phyloP scores from a whole-genome alignment of 53 echinoderm and acorn worm species.

The Mesocentrotus franciscanus region DNA sequence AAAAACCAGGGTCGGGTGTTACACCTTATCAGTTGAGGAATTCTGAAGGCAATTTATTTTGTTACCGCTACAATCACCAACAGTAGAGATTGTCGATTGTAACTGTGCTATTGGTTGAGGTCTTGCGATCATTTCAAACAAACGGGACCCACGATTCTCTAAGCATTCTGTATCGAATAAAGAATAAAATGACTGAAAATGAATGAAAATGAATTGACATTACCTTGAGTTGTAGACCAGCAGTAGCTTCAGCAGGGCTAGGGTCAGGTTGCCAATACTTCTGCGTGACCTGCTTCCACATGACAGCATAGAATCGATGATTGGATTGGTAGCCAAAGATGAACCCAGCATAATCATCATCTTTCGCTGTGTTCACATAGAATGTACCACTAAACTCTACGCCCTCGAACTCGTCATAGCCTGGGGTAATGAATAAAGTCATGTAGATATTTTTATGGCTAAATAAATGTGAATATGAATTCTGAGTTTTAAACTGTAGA shows the following conservation, averaged over 20 bases:
- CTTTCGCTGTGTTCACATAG: constrained; percentile 94
- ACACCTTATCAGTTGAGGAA: too few species aligned
- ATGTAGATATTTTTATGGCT: not conserved
- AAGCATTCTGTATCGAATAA: not conserved
- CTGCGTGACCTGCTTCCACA: constrained; percentile 99
- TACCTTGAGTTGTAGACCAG: constrained; percentile 98
- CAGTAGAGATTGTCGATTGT: too few species aligned
- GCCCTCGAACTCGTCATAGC: constrained; percentile 88
- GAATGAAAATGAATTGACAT: not conserved
- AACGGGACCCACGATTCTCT: too few species aligned
- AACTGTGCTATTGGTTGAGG: too few species aligned
- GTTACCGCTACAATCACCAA: too few species aligned
- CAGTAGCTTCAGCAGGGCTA: constrained; percentile 86
- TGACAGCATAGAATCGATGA: constrained; percentile 94
- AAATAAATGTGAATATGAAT: not conserved
- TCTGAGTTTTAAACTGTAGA: not conserved
- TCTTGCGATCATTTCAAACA: too few species aligned
- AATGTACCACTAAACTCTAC: constrained; percentile 98
- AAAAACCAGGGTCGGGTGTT: too few species aligned
- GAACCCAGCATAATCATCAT: constrained; percentile 99
- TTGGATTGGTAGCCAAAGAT: constrained; percentile 99
- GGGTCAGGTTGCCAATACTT: constrained; percentile 87
- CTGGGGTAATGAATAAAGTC: constrained; percentile 58
- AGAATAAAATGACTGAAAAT: not conserved
- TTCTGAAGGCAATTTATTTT: too few species aligned